phyloP scores from a whole-genome alignment of 2,113 vertebrate genomes.

The Sigmodon hispidus region DNA sequence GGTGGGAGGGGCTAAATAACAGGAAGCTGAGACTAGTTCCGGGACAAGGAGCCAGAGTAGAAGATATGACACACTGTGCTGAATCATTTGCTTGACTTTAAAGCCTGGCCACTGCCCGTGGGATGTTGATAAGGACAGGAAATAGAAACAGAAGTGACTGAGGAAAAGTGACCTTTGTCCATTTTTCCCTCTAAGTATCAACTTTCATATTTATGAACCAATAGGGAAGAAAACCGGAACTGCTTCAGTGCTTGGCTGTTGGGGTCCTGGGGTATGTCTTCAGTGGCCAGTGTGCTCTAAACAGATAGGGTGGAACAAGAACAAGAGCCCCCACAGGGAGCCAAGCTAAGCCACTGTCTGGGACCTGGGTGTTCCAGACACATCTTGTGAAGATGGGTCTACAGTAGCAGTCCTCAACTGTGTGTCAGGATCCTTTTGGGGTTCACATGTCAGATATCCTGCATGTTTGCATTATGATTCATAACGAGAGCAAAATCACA shows the following conservation, averaged over 20 bases:
- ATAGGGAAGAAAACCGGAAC: conserved; percentile 56
- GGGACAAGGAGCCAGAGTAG: background rate
- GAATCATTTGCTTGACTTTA: background rate
- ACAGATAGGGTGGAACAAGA: background rate
- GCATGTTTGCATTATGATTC: background rate
- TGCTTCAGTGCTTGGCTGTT: background rate
- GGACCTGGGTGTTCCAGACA: background rate
- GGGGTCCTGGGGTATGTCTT: background rate
- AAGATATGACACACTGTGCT: background rate
- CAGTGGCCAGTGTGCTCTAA: background rate
- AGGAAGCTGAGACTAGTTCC: background rate
- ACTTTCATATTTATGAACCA: no score
- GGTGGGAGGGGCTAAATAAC: fast-evolving
- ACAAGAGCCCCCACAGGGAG: background rate
- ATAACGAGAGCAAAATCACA: background rate
- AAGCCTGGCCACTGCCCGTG: conserved; percentile 56
- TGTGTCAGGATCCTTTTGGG: background rate
- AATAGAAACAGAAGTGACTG: conserved; percentile 55
- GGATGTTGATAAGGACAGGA: conserved; percentile 67
- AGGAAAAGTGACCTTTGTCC: conserved; percentile 66
- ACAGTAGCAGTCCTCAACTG: background rate
- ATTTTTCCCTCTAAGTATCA: conserved; percentile 67
- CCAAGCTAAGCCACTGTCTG: background rate
- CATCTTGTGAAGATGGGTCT: background rate
- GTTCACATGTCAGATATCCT: no score